Evolutionary conservation across 1,140 invertebrate species (phyloP).

Genomic region (Aleiodes sp.): DNA sequence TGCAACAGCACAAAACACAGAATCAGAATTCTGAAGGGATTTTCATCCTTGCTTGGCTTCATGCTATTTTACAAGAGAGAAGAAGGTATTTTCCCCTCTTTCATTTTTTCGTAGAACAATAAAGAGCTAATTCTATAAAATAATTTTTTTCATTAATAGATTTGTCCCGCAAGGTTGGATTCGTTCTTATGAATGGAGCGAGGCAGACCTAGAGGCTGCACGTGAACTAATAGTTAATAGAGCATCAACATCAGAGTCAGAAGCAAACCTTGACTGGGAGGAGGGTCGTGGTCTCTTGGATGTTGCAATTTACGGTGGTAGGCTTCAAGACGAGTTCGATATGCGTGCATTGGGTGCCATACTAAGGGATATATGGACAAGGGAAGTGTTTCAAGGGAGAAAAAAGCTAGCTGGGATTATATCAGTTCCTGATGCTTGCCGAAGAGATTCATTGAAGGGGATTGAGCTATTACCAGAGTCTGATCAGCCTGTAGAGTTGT

Average conservation of each 20-base stretch:
- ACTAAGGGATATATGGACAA: conserved; percentile 77
- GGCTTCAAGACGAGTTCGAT: conserved; percentile 86
- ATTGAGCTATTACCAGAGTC: conserved; percentile 74
- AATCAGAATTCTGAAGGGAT: conserved; percentile 64
- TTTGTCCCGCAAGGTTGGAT: conserved; percentile 66
- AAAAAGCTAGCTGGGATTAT: conserved; percentile 68
- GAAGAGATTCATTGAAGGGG: conserved; percentile 71
- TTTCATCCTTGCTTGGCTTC: conserved; percentile 82
- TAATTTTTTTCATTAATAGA: conserved; percentile 33
- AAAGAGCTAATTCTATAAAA: conserved; percentile 8
- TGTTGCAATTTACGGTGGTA: conserved; percentile 87
- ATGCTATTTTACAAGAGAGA: conserved; percentile 89
- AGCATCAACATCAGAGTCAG: conserved; percentile 42
- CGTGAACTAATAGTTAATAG: conserved; percentile 76
- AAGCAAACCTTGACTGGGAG: conserved; percentile 71
- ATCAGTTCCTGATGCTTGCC: conserved; percentile 64
- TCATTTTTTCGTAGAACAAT: not conserved
- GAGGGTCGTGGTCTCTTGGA: conserved; percentile 83
- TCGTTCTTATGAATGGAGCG: conserved; percentile 84
- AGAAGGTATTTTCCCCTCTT: conserved; percentile 70
- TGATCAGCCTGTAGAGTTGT: conserved; percentile 74
- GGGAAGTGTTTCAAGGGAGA: conserved; percentile 69
- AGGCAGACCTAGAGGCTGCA: conserved; percentile 83
- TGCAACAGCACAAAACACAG: conserved; percentile 52
- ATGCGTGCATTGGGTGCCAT: conserved; percentile 78